Base-by-base conservation (phyloP, 2,113 vertebrate genomes). In the Dinomys branickii region DNA sequence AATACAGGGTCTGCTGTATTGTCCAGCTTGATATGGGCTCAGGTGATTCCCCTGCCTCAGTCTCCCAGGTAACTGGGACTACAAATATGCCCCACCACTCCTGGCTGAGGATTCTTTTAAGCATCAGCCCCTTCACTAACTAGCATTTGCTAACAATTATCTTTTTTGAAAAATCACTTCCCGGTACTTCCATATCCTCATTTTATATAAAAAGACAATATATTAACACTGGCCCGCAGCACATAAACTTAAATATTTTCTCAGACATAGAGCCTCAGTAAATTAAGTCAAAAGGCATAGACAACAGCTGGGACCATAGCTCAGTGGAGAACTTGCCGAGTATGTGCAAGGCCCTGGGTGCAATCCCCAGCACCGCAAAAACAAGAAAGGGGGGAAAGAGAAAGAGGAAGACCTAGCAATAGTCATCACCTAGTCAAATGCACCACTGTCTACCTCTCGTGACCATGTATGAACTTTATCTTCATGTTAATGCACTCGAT, bases 191-290 rank as follows among this genome's bases (percentile, higher is more conserved):
- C 17, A 16, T 63, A 47, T 33, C 30, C 47, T 93, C 17, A 50
- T 56, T 52, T 96, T 84, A 41, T 50, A 30, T 77, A 88, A 93
- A 93, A 67, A 92, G 30, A 52, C 30, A 35, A 92, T 35, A 59
- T 1, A 54, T 56, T 91, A 80, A 63, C 7, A 33, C 35, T 77
- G 77, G 41, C 52, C 26, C 82, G 33, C 17, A 86, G 54, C 35
- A 61, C 52, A 73, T 41, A n/a, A 81, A 61, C 28, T 87, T 75
- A 4, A 8, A 58, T 90, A 30, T 50, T 67, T 94, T 93, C 24
- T 88, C 59, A 91, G 52, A 69, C 10, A 67, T 35, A 85, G 75
- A 54, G 61, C 17, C 20, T 86, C 20, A 41, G 59, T 80, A 95
- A 93, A 92, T 77, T 9, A 67, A 77, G 30, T 78, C 5, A 58